Percentiles rank a stretch among this genome's conserved stretches.
phyloP scores from a whole-genome alignment of 2,797 vertebrate species.

The Sebastolobus altivelis region DNA sequence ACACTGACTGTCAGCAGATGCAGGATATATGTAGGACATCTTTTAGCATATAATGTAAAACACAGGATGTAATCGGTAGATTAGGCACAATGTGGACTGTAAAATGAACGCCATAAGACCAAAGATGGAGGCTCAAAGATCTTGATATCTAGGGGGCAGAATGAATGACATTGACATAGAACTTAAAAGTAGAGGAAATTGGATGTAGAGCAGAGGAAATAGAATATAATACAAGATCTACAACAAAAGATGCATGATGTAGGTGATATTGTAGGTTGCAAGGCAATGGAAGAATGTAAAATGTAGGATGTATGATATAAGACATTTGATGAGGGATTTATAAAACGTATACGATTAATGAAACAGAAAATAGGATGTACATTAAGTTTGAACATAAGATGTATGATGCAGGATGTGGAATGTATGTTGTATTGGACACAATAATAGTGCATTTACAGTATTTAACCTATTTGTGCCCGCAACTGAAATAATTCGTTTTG shows the following conservation, averaged over 20 bases:
- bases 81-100: background rate
- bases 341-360: background rate
- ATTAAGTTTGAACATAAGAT: background rate
- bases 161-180: background rate
- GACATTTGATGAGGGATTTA: background rate
- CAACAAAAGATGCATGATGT: background rate
- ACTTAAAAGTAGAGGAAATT: background rate
- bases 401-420: background rate
- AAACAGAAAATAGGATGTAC: background rate
- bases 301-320: background rate
- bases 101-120: background rate
- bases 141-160: background rate
- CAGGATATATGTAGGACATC: constrained; percentile 2
- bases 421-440: background rate
- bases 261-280: background rate
- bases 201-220: background rate
- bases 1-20: constrained; percentile 14
- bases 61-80: background rate
- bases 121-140: background rate
- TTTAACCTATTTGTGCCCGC: too few relatives aligned
- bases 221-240: background rate
- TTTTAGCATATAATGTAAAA: constrained; percentile 8
- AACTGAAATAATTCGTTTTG: too few relatives aligned
- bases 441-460: background rate
- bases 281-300: background rate